A percentile compares a stretch with the other conserved stretches of the same genome.
phyloP scores from a whole-genome alignment of 2,888 invertebrate species.

The Brachypterus glaber region DNA sequence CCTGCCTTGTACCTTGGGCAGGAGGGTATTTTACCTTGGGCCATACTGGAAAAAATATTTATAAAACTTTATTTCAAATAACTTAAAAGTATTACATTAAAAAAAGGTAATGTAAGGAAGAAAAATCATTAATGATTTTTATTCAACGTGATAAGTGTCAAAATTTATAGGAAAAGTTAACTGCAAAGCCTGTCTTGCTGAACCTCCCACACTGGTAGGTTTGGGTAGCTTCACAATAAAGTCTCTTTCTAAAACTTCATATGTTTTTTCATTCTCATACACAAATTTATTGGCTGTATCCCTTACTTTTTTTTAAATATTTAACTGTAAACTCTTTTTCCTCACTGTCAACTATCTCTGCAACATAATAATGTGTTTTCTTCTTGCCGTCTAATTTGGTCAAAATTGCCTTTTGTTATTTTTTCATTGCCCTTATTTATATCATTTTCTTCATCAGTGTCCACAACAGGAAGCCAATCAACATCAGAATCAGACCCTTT shows the following conservation, averaged over 20 bases:
- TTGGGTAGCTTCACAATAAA: neutral
- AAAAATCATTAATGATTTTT: too few relatives aligned
- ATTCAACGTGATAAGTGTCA: neutral
- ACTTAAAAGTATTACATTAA: too few relatives aligned
- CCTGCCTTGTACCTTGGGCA: neutral
- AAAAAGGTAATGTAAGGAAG: too few relatives aligned
- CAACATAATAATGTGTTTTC: neutral
- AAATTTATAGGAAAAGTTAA: neutral
- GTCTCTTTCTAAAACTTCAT: neutral
- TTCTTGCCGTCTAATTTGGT: neutral
- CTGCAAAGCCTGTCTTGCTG: neutral
- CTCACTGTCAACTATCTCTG: slow-evolving; percentile 8
- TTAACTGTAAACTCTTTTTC: neutral
- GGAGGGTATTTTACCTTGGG: neutral
- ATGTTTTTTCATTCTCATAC: neutral
- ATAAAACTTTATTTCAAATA: too few relatives aligned
- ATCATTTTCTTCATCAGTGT: neutral
- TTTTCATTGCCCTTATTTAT: neutral
- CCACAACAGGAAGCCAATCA: too few relatives aligned
- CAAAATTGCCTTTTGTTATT: too few relatives aligned
- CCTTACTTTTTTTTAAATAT: neutral
- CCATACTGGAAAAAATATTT: too few relatives aligned
- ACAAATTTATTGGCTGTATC: neutral
- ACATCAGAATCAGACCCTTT: neutral
- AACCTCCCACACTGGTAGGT: neutral